These are phyloP conservation scores for Vicugna pacos DNA, from an alignment of 2,113 vertebrate species.

Conservation along the genomic window DNA sequence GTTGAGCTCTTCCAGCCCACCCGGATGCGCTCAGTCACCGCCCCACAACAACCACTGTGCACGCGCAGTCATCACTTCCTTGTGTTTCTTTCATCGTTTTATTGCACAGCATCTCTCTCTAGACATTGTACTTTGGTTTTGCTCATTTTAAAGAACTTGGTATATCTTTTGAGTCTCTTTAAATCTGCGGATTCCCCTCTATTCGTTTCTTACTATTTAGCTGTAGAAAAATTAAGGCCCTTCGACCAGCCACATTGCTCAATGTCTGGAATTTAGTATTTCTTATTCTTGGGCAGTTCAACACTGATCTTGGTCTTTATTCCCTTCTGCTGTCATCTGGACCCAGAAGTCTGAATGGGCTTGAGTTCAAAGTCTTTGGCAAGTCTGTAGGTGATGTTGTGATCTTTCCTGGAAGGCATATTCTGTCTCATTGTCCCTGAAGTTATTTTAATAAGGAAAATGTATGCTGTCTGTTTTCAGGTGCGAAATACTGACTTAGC, in stretches of 20 bases:
- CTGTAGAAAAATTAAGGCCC: slow-evolving; percentile 6
- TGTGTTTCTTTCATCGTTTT: neutral
- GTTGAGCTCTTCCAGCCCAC: neutral
- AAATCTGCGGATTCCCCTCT: neutral
- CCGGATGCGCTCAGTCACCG: neutral
- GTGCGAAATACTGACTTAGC: slow-evolving; percentile 51
- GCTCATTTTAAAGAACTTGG: neutral
- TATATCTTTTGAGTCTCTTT: slow-evolving; percentile 7
- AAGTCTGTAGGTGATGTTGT: neutral
- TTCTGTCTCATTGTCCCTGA: neutral
- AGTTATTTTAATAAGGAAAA: slow-evolving; percentile 37
- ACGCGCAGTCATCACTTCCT: neutral
- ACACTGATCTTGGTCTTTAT: neutral
- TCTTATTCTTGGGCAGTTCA: neutral
- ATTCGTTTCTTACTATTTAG: slow-evolving; percentile 2
- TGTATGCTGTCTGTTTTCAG: slow-evolving; percentile 20
- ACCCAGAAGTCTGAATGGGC: neutral
- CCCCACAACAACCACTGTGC: neutral
- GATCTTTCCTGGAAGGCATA: slow-evolving; percentile 31
- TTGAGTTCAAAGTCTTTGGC: slow-evolving; percentile 8
- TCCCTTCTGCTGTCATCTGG: neutral
- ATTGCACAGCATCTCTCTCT: neutral
- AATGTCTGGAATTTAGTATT: slow-evolving; percentile 20
- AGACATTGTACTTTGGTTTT: neutral
- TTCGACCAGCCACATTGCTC: neutral